Base-by-base conservation (phyloP, 2,797 vertebrate species). In the Orestias chungarensis region DNA sequence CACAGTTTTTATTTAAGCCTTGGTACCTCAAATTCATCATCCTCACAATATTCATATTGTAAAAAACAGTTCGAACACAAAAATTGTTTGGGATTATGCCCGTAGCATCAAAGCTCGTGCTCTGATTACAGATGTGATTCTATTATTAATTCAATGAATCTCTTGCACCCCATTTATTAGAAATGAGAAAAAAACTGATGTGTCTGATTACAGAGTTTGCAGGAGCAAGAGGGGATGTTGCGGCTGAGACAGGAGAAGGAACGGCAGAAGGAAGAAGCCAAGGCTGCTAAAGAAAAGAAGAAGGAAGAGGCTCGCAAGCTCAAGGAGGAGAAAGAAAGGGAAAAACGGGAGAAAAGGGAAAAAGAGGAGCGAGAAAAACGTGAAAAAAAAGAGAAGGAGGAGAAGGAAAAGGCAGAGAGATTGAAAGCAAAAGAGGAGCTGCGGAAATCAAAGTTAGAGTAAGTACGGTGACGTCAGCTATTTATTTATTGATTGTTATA, bases 321-420 rank as follows among this genome's bases (percentile, higher is more conserved):
- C 70, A 98, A 93, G 43, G 96, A 99, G 73, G 96, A 97, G 10
- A 93, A 95, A 71, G 95, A 95, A 27, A 96, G 89, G 83, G 79
- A 95, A 73, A 97, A 96, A 85, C 95, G 92, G 6, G 96, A 99
- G 71, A 95, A 95, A 82, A 96, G 92, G 6, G 96, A 98, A 82
- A 96, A 94, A 73, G 95, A 96, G 0, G 96, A 97, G 9, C 94
- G 94, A 35, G 97, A 98, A 0, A 96, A 96, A 47, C 93, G 94
- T 61, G 97, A 99, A 71, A 99, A 96, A 76, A 96, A 94, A 8
- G 96, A 98, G 75, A 96, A 95, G 76, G 95, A 96, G 1, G 97
- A 97, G 4, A 98, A 95, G 54, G 98, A 98, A 0, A 97, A 98
- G 65, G 96, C 95, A n/a, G 97, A 99, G 50, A 96, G 95, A 92